Evolutionary conservation across 2,888 invertebrate genomes (phyloP).

Genomic region (Allacma fusca): DNA sequence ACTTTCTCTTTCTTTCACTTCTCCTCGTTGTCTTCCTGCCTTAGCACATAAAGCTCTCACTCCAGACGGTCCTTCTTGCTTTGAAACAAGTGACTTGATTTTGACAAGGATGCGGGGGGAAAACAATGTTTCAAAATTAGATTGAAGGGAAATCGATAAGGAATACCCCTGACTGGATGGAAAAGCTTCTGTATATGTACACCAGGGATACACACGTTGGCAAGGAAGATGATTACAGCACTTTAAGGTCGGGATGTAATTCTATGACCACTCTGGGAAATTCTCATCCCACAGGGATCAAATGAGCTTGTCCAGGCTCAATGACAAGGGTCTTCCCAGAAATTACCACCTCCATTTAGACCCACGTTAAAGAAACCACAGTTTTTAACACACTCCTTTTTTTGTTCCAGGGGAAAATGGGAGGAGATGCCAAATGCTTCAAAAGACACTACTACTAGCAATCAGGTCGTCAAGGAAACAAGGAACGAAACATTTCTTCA

Average conservation of each 20-base stretch:
- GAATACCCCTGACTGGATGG: not conserved
- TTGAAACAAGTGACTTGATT: not conserved
- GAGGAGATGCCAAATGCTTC: slow-evolving; percentile 35
- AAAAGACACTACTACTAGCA: no score
- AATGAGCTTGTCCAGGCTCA: slow-evolving; percentile 12
- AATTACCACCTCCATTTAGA: slow-evolving; percentile 37
- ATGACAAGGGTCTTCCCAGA: slow-evolving; percentile 15
- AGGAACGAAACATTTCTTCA: slow-evolving; percentile 34
- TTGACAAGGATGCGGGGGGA: slow-evolving; percentile 24
- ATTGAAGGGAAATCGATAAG: slow-evolving; percentile 43
- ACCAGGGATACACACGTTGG: no score
- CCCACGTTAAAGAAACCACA: slow-evolving; percentile 21
- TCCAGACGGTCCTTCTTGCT: not conserved
- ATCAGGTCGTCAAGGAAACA: slow-evolving; percentile 34
- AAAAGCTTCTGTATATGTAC: no score
- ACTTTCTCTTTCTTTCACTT: not conserved
- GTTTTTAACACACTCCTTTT: slow-evolving; percentile 10
- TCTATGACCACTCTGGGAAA: slow-evolving; percentile 22
- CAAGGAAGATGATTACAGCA: no score
- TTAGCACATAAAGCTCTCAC: not conserved
- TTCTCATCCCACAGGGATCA: not conserved
- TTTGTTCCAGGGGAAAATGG: slow-evolving; percentile 20
- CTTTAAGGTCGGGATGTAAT: slow-evolving; percentile 33
- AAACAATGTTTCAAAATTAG: slow-evolving; percentile 42
- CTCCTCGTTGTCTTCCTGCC: not conserved